Conservation (phyloP, 1,140 invertebrate species). For the Euglossa dilemma region DNA sequence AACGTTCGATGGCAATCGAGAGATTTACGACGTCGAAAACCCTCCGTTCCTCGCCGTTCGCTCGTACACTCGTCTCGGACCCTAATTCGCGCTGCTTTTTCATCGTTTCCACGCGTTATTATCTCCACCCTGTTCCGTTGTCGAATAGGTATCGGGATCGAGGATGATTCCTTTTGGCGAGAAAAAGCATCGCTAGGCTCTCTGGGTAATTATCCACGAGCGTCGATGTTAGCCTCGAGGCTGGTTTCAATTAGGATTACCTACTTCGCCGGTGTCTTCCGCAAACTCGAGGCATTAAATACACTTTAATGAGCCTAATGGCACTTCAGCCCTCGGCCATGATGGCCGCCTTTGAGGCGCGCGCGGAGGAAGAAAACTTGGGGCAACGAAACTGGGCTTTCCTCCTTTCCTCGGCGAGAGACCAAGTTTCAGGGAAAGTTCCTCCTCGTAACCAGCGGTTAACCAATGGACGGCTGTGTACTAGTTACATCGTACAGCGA, state of each 20-base stretch:
- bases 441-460: conserved; percentile 22
- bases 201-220: conserved; percentile 49
- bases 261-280: conserved; percentile 5
- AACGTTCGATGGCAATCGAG: conserved; percentile 46
- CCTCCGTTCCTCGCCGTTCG: conserved; percentile 37
- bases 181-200: conserved; percentile 37
- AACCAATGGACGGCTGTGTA: conserved; percentile 25
- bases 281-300: conserved; percentile 52
- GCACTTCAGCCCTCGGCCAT: conserved; percentile 60
- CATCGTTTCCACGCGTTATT: conserved; percentile 21
- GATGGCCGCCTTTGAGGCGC: conserved; percentile 48
- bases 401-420: not conserved
- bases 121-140: not conserved
- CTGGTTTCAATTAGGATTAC: conserved; percentile 56
- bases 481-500: conserved; percentile 22
- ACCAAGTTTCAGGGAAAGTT: conserved; percentile 15
- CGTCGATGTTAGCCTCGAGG: conserved; percentile 28
- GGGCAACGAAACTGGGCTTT: conserved; percentile 5
- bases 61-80: not conserved
- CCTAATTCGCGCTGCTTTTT: conserved; percentile 31
- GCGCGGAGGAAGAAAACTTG: conserved; percentile 30
- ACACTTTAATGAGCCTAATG: conserved; percentile 68
- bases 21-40: conserved; percentile 57
- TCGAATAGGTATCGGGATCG: conserved; percentile 12
- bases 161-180: conserved; percentile 24